Percentiles rank a stretch among this genome's conserved stretches.
Conservation (phyloP, 2,888 invertebrate species). For the Athalia rosae region DNA sequence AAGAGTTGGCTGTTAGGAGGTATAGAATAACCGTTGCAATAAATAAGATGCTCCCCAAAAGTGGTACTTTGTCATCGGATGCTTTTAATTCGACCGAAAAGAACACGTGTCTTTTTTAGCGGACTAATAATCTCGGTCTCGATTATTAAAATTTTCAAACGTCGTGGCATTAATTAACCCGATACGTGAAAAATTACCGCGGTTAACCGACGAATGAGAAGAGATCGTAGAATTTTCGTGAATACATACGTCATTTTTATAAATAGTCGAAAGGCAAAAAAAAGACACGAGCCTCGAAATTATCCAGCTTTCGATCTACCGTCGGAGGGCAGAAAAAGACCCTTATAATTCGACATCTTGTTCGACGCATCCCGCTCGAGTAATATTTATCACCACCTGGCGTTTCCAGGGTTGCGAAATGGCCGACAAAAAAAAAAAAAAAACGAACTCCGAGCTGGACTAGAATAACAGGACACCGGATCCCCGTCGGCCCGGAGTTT, state of each 20-base stretch:
- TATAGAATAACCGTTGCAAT: not conserved
- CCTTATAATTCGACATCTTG: conserved; percentile 50
- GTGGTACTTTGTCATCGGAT: conserved; percentile 42
- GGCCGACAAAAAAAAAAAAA: too few relatives aligned
- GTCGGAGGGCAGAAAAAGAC: conserved; percentile 24
- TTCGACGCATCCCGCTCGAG: conserved; percentile 35
- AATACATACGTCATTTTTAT: conserved; percentile 20
- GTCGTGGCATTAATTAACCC: conserved; percentile 22
- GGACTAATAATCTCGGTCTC: conserved; percentile 25
- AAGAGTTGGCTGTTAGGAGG: not conserved
- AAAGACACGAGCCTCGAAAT: conserved; percentile 18
- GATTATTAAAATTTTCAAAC: conserved; percentile 41
- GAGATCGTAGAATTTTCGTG: not conserved
- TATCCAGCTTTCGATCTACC: conserved; percentile 22
- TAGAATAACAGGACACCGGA: conserved; percentile 46
- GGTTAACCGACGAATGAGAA: conserved; percentile 16
- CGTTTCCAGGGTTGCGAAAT: conserved; percentile 53
- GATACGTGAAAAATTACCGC: not conserved
- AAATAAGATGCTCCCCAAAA: conserved; percentile 38
- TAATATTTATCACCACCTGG: conserved; percentile 52
- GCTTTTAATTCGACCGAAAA: conserved; percentile 39
- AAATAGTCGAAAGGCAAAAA: not conserved
- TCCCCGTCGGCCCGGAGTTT: not conserved
- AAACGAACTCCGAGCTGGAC: conserved; percentile 27
- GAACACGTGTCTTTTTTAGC: conserved; percentile 39